These are phyloP conservation scores for Arrhamphus sclerolepis DNA, from an alignment of 2,797 vertebrate species.

Conservation along the genomic window DNA sequence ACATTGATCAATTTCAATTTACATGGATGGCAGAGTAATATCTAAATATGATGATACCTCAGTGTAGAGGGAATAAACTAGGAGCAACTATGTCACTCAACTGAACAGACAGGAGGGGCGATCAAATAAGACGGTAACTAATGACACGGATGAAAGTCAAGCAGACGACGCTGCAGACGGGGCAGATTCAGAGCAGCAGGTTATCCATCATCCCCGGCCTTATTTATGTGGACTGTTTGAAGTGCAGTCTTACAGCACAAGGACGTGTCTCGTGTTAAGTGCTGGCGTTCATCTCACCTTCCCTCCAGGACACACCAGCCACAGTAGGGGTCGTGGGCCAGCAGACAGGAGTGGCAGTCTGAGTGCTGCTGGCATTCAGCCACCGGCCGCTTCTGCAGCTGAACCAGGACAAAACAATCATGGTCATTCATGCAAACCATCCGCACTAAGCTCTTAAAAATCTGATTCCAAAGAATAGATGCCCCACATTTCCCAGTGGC, in stretches of 20 bases:
- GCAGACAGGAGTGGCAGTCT: constrained; percentile 91
- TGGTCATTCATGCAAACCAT: constrained; percentile 37
- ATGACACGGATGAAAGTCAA: too few relatives aligned
- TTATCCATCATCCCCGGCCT: too few relatives aligned
- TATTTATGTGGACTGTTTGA: background rate
- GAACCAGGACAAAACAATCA: constrained; percentile 53
- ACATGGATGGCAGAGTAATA: too few relatives aligned
- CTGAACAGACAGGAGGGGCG: too few relatives aligned
- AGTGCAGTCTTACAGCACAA: background rate
- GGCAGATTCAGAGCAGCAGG: too few relatives aligned
- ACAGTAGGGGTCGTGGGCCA: constrained; percentile 92
- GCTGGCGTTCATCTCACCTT: constrained; percentile 79
- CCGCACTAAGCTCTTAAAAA: constrained; percentile 48
- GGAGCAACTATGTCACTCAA: too few relatives aligned
- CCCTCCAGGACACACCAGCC: constrained; percentile 97
- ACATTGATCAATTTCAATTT: too few relatives aligned
- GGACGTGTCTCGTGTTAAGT: too few relatives aligned
- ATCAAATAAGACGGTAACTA: too few relatives aligned
- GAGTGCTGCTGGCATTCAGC: constrained; percentile 88
- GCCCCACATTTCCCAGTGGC: constrained; percentile 45
- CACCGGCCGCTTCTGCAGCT: constrained; percentile 93
- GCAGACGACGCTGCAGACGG: too few relatives aligned
- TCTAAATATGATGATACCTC: too few relatives aligned
- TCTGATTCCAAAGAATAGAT: constrained; percentile 56
- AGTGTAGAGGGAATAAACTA: too few relatives aligned